Base-by-base conservation (phyloP, 1,140 invertebrate genomes). In the Pseudomyrmex concolor region DNA sequence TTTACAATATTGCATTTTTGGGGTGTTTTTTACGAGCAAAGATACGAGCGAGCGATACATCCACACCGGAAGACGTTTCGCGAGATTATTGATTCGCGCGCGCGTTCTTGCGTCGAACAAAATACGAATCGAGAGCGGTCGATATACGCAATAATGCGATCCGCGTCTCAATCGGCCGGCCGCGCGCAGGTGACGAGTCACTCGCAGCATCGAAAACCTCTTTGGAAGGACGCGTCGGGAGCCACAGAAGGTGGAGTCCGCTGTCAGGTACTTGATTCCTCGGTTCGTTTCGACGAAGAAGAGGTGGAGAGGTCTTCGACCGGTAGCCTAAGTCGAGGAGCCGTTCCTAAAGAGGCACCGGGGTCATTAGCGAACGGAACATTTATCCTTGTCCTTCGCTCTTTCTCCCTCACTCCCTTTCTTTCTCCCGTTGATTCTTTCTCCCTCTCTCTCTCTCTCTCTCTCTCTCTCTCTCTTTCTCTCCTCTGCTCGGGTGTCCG, bases 371-470 rank as follows among this genome's bases (percentile, higher is more conserved):
- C 90, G 90, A 85, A 85, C 86, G 84, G 90, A 93, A 91, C 92
- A 92, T 93, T 92, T 92, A 92, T 93, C 90, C 90, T 90, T 90
- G 92, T 92, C 89, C 86, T 87, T 90, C 88, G 78, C 57, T 88
- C 66, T 74, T 71, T 82, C 76, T 89, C 84, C 86, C 70, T 57
- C 54, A 7, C 73, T 1, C 73, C 10, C 10, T 45, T 8, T 50
- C 62, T 55, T 48, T 54, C 50, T 55, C 78, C 51, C 70, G 73
- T 43, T 70, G 19, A 25, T 25, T 25, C 25, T 25, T 25, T 25
- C 25, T 73, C 66, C 73, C 22, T 22, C 70, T 50, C 62, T 55
- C 22, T 54, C 50, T 55, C 84, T 77, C 68, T 72, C 59, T 84
- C 34, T 67, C 51, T 57, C 48, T 76, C 48, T 45, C 66, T 74